A percentile compares a stretch with the other conserved stretches of the same genome.
Evolutionary conservation across 1,140 invertebrate species (phyloP).

Genomic region (Zaprionus taronus): DNA sequence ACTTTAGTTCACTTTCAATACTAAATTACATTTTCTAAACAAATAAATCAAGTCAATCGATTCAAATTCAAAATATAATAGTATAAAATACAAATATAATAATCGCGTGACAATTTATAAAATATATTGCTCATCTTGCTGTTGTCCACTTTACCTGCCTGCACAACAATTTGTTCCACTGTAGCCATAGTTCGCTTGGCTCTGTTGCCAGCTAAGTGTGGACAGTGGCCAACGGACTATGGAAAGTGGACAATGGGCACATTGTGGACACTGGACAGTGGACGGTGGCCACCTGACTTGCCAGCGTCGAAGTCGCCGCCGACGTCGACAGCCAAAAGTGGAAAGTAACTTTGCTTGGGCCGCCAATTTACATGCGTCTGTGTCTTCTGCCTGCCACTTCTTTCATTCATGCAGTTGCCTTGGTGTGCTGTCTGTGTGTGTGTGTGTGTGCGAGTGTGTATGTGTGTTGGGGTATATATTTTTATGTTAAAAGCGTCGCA

Average conservation of each 20-base stretch:
- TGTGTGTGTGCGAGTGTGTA: neutral
- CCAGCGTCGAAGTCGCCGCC: slow-evolving; percentile 4
- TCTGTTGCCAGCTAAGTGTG: neutral
- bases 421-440: neutral
- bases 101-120: neutral
- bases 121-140: neutral
- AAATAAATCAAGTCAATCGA: neutral
- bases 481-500: slow-evolving; percentile 77
- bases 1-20: too few species aligned
- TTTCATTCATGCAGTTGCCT: slow-evolving; percentile 37
- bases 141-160: neutral
- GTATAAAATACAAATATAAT: too few species aligned
- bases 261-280: neutral
- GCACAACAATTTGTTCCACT: slow-evolving; percentile 9
- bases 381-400: slow-evolving; percentile 34
- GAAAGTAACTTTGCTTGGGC: slow-evolving; percentile 65
- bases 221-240: slow-evolving; percentile 54
- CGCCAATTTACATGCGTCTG: slow-evolving; percentile 69
- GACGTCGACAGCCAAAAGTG: slow-evolving; percentile 59
- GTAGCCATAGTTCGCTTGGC: slow-evolving; percentile 49
- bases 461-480: slow-evolving; percentile 29
- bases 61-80: neutral
- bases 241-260: slow-evolving; percentile 3
- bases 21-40: too few species aligned
- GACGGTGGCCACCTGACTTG: slow-evolving; percentile 54